Conservation (phyloP, 2,888 invertebrate species). For the Drosophila koepferae region DNA sequence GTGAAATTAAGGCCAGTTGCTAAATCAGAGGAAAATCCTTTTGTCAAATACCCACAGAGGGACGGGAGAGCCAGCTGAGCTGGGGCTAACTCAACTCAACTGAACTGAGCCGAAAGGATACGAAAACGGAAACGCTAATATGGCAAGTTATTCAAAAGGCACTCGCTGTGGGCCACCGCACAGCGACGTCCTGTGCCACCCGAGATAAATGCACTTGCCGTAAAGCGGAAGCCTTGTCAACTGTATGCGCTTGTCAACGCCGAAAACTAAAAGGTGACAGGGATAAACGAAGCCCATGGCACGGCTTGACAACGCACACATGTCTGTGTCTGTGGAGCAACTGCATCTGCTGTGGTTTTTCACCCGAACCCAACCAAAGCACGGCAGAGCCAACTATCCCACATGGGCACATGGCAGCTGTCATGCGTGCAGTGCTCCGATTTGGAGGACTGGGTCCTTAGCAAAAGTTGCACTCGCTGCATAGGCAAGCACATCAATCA, state of each 20-base stretch:
- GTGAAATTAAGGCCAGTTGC: conserved; percentile 67
- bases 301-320: conserved; percentile 49
- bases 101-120: conserved; percentile 36
- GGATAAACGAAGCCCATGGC: conserved; percentile 69
- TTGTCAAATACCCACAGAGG: conserved; percentile 76
- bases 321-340: conserved; percentile 45
- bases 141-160: conserved; percentile 79
- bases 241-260: conserved; percentile 76
- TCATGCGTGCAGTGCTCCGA: conserved; percentile 67
- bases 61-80: conserved; percentile 22
- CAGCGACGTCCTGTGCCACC: conserved; percentile 17
- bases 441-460: conserved; percentile 25
- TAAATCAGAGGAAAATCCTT: conserved; percentile 78
- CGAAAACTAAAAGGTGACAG: conserved; percentile 80
- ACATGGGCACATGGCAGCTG: conserved; percentile 68
- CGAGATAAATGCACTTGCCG: conserved; percentile 59
- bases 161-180: conserved; percentile 42
- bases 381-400: conserved; percentile 13
- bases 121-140: conserved; percentile 68
- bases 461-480: conserved; percentile 64
- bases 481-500: conserved; percentile 71
- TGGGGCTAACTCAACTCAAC: conserved; percentile 35
- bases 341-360: conserved; percentile 65
- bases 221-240: conserved; percentile 60
- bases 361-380: conserved; percentile 18